These are phyloP conservation scores for Amphiura filiformis DNA, from an alignment of 35 echinoderm and acorn worm genomes.

Conservation along the genomic window DNA sequence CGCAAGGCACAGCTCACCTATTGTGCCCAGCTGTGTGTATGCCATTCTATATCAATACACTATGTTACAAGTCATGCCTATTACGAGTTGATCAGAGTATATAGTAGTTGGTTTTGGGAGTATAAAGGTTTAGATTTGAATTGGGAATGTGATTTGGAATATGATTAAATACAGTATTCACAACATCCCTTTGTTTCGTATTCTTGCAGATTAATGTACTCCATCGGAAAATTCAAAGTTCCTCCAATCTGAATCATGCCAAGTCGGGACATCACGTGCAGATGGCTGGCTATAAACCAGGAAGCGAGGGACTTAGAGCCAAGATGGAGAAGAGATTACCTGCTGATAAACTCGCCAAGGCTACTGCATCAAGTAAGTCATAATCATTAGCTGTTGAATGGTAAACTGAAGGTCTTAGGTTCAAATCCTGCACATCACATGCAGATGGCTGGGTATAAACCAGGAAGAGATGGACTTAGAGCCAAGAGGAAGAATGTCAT, in stretches of 20 bases:
- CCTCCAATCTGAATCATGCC: neutral
- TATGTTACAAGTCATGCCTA: too few species aligned
- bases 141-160: too few species aligned
- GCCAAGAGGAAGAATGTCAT: conserved; percentile 27
- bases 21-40: too few species aligned
- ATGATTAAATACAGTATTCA: too few species aligned
- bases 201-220: neutral
- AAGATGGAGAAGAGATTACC: conserved; percentile 34
- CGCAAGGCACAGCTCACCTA: too few species aligned
- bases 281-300: conserved; percentile 20
- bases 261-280: conserved; percentile 4
- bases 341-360: conserved; percentile 13
- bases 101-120: too few species aligned
- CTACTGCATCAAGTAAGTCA: conserved; percentile 38
- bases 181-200: too few species aligned
- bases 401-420: neutral
- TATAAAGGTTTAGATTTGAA: too few species aligned
- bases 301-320: neutral
- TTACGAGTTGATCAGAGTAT: too few species aligned
- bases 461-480: conserved; percentile 4
- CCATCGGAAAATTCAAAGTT: neutral
- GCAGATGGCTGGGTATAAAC: conserved; percentile 19
- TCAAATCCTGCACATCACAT: neutral
- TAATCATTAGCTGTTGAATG: neutral
- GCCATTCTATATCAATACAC: too few species aligned